Evolutionary conservation across 2,888 invertebrate genomes (phyloP).

Genomic region (Morpho helenor): DNA sequence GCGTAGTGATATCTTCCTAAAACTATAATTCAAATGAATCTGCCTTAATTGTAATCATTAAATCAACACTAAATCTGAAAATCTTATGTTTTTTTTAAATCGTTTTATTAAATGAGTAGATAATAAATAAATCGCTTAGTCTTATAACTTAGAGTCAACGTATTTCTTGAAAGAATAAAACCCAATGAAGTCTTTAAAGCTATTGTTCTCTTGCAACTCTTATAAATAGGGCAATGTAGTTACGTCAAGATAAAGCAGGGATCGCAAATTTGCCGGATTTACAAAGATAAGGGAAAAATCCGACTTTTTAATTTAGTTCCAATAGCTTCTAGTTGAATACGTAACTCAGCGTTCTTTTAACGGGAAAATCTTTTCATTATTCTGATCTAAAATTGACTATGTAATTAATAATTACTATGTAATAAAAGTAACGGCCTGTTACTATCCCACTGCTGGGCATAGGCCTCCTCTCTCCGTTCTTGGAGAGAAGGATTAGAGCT

Average conservation of each 20-base stretch:
- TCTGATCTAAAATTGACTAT: neutral
- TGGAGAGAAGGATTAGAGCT: no score
- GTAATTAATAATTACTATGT: no score
- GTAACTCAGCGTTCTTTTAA: neutral
- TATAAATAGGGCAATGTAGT: conserved; percentile 18
- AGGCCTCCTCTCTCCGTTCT: no score
- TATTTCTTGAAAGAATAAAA: conserved; percentile 13
- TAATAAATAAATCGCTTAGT: conserved; percentile 1
- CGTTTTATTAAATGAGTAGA: neutral
- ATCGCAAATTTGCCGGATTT: conserved; percentile 13
- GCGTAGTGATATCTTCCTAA: no score
- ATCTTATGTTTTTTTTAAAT: no score
- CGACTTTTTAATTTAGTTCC: conserved; percentile 12
- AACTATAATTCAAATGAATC: no score
- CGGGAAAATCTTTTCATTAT: neutral
- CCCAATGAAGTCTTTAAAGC: conserved; percentile 17
- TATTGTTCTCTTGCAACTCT: conserved; percentile 18
- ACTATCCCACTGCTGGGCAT: no score
- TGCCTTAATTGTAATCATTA: no score
- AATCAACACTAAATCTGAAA: no score
- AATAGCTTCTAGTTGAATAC: conserved; percentile 2
- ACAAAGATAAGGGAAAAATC: conserved; percentile 8
- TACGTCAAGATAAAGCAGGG: conserved; percentile 17
- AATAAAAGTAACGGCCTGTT: no score
- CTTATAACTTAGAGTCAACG: neutral